Percentiles rank a stretch among this genome's conserved stretches.
Evolutionary conservation across 2,888 invertebrate species (phyloP).

Genomic region (Heliconius aoede): DNA sequence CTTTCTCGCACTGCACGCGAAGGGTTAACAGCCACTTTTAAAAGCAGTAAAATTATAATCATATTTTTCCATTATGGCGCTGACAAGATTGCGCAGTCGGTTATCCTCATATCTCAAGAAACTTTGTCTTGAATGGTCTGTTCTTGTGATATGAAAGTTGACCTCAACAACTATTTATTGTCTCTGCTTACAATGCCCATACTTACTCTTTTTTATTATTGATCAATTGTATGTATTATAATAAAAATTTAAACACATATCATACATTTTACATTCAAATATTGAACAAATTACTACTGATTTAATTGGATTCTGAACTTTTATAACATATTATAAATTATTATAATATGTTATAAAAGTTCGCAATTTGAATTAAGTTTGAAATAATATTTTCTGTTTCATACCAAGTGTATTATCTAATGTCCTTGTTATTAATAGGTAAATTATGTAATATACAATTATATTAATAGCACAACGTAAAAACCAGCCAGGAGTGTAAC

Average conservation of each 20-base stretch:
- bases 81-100: slow-evolving; percentile 40
- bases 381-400: slow-evolving; percentile 1
- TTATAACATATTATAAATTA: neutral
- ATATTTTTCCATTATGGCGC: slow-evolving; percentile 43
- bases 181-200: slow-evolving; percentile 49
- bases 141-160: slow-evolving; percentile 73
- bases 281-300: neutral
- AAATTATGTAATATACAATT: slow-evolving; percentile 29
- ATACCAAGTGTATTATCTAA: slow-evolving; percentile 9
- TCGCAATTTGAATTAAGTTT: neutral
- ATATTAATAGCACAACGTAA: slow-evolving; percentile 18
- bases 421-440: slow-evolving; percentile 27
- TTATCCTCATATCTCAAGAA: slow-evolving; percentile 55
- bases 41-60: slow-evolving; percentile 47
- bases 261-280: neutral
- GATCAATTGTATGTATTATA: neutral
- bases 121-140: slow-evolving; percentile 59
- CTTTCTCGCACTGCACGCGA: slow-evolving; percentile 70
- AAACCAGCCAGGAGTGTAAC: slow-evolving; percentile 17
- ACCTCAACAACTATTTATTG: slow-evolving; percentile 59
- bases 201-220: slow-evolving; percentile 32
- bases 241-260: neutral
- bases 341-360: too few species aligned
- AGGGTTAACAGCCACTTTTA: slow-evolving; percentile 51
- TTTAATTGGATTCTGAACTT: neutral